Evolutionary conservation across 2,113 vertebrate genomes (phyloP), one percentile per base, ranked within the genome.

Genomic region (Sebastes fasciatus): DNA sequence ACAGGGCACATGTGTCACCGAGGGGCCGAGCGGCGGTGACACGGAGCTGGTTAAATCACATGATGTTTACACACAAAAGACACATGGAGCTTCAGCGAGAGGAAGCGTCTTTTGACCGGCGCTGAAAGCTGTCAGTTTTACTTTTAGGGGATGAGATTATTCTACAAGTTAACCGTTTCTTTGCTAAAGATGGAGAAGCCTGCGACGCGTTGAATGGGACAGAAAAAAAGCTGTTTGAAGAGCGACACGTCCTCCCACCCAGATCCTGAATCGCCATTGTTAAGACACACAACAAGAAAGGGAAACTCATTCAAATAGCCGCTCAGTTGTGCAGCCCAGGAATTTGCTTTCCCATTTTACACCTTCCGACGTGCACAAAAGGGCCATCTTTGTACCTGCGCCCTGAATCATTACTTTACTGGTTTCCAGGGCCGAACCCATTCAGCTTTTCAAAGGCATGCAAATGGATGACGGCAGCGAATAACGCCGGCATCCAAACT

Each of bases 331-430:
- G 91, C 77, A 8, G 89, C 89, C 91, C 84, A 92, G 90, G 95
- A 95, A 95, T 95, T 95, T 94, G 94, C 90, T 95, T 95, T 91
- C 79, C 92, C 83, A 88, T 95, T 91, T 94, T 93, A 89, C 92
- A 93, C 91, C 93, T 92, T 95, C 92, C 91, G 91, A 92, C 19
- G 48, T 3, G 69, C 86, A 95, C 94, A 96, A 95, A 34, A 94
- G 77, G 90, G 46, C 61, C 82, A 86, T 90, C 93, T 94, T 94
- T 95, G 94, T 95, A 93, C 93, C 92, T 88, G 92, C 16, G 71
- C 87, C 83, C 83, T 92, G 87, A 91, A 90, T 93, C 5, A 82
- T 23, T 58, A 2, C 63, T 74, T 69, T 93, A 95, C 95, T 81
- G 93, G 94, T 94, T 95, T 96, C 94, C 95, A 94, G 91, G 55